Conservation (phyloP, 2,113 vertebrate species). For the Alaudala cheleensis region DNA sequence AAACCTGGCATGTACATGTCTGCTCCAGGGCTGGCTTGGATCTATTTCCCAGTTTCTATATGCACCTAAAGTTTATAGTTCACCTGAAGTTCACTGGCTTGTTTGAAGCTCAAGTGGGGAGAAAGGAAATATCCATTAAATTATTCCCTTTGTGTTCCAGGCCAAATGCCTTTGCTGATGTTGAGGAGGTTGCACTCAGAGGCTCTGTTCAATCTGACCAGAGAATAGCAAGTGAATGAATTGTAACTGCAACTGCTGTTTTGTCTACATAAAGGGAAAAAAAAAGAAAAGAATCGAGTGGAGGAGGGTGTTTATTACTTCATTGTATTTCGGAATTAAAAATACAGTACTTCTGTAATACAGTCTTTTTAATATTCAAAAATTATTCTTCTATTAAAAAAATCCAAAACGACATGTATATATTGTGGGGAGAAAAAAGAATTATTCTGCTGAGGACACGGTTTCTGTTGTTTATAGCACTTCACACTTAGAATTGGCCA, state of each 20-base stretch:
- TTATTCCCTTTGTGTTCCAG: neutral
- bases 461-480: neutral
- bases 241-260: neutral
- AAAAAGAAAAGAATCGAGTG: neutral
- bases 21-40: neutral
- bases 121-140: neutral
- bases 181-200: neutral
- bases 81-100: neutral
- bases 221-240: neutral
- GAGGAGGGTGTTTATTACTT: neutral
- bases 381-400: neutral
- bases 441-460: neutral
- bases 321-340: neutral
- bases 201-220: neutral
- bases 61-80: neutral
- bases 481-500: neutral
- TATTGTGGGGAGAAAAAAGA: accelerated
- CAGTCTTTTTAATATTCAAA: neutral
- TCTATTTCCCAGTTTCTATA: neutral
- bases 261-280: neutral
- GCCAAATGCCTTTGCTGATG: neutral
- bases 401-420: accelerated
- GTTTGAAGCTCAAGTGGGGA: neutral
- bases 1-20: neutral
- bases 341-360: neutral